These are phyloP conservation scores for Gasterosteus nipponicus DNA, from an alignment of 2,113 vertebrate species.

Conservation along the genomic window DNA sequence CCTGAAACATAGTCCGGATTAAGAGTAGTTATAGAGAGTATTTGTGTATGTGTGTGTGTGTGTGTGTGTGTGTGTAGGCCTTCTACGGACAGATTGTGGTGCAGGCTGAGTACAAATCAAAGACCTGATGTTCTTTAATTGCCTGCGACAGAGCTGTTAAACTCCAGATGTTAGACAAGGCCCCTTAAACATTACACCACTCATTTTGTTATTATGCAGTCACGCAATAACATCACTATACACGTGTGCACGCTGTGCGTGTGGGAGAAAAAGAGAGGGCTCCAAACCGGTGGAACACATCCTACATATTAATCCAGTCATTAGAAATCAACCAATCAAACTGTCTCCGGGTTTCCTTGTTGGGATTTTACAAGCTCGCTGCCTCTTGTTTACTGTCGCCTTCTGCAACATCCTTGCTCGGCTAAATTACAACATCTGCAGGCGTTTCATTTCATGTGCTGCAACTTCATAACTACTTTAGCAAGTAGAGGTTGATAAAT, in stretches of 20 bases:
- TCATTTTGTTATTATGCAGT: constrained; percentile 66
- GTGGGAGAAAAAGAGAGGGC: constrained; percentile 21
- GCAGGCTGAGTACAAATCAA: constrained; percentile 92
- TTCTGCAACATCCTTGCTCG: constrained; percentile 76
- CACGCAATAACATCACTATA: constrained; percentile 57
- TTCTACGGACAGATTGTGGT: constrained; percentile 54
- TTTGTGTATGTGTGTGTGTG: neutral
- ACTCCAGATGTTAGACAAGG: constrained; percentile 94
- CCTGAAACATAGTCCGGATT: constrained; percentile 74
- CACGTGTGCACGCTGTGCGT: constrained; percentile 15
- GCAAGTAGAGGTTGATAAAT: constrained; percentile 72
- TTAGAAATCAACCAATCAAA: constrained; percentile 84
- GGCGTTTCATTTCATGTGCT: constrained; percentile 76
- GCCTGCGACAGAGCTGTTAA: constrained; percentile 96
- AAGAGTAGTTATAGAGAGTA: neutral
- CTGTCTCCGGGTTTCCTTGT: constrained; percentile 77
- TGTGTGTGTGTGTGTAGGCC: constrained; percentile 32
- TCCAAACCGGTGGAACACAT: constrained; percentile 63
- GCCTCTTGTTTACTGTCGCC: constrained; percentile 79
- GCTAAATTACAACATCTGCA: constrained; percentile 83
- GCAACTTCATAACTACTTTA: constrained; percentile 76
- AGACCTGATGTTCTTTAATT: constrained; percentile 96
- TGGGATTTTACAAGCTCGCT: constrained; percentile 79
- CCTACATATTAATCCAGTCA: constrained; percentile 80
- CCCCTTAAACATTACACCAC: constrained; percentile 76